phyloP scores from a whole-genome alignment of 2,113 vertebrate species.

The Menura novaehollandiae region DNA sequence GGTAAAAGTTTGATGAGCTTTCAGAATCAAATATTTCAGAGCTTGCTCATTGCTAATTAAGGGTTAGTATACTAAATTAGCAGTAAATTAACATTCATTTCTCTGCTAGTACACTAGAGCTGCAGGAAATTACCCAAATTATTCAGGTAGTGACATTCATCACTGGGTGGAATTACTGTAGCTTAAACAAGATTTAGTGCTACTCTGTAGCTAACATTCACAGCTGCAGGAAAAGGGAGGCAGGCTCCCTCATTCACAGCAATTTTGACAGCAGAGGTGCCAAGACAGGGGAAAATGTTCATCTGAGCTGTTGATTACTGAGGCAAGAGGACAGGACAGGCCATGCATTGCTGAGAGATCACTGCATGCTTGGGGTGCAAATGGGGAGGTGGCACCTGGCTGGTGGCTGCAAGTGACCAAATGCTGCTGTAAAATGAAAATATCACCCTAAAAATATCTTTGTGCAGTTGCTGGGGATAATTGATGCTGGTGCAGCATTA shows the following conservation, averaged over 20 bases:
- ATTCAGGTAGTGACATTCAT: constrained; percentile 69
- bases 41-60: constrained; percentile 66
- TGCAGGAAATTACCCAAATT: constrained; percentile 73
- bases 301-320: constrained; percentile 42
- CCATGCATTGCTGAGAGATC: not conserved
- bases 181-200: constrained; percentile 66
- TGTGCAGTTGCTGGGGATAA: constrained; percentile 10
- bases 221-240: constrained; percentile 14
- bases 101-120: constrained; percentile 61
- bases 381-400: not conserved
- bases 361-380: not conserved
- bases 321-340: not conserved
- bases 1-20: constrained; percentile 65
- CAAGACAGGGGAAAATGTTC: not conserved
- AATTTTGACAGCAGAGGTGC: not conserved
- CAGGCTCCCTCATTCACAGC: not conserved
- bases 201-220: constrained; percentile 16
- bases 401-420: not conserved
- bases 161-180: constrained; percentile 45
- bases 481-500: not conserved
- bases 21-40: constrained; percentile 61
- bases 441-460: constrained; percentile 3
- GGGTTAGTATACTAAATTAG: constrained; percentile 70
- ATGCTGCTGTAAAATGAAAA: constrained; percentile 10
- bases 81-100: constrained; percentile 73